Percentiles rank a stretch among this genome's conserved stretches.
Evolutionary conservation across 2,113 vertebrate genomes (phyloP).

Genomic region (Micronisus gabar): DNA sequence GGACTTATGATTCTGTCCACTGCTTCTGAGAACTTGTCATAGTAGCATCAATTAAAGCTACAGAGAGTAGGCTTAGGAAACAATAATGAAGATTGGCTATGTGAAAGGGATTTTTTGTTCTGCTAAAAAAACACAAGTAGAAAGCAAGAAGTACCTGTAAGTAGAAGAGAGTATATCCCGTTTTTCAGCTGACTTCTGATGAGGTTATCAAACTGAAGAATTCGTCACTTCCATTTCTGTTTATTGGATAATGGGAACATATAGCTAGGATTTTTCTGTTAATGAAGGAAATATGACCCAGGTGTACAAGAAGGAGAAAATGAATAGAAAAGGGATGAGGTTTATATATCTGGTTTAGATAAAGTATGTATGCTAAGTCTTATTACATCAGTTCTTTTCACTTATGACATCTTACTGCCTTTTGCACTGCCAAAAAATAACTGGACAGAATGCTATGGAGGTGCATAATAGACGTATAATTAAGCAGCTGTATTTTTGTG

Average conservation of each 20-base stretch:
- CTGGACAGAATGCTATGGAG: not conserved
- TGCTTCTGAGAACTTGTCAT: not conserved
- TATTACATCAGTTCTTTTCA: not conserved
- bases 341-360: not conserved
- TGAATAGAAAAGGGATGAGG: not conserved
- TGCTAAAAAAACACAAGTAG: not conserved
- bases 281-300: not conserved
- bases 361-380: not conserved
- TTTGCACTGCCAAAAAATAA: not conserved
- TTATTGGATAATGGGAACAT: not conserved
- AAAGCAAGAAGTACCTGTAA: not conserved
- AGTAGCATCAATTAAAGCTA: not conserved
- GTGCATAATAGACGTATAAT: not conserved
- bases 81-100: not conserved
- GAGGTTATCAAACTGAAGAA: not conserved
- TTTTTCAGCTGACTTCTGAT: not conserved
- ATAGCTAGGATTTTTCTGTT: not conserved
- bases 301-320: constrained; percentile 7
- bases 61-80: not conserved
- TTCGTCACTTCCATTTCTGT: constrained; percentile 1
- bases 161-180: not conserved
- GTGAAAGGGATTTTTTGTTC: not conserved
- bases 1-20: not conserved
- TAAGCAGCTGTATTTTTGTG: not conserved
- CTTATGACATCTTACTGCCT: not conserved